phyloP scores from a whole-genome alignment of 2,113 vertebrate species.

The Tychaedon coryphoeus region DNA sequence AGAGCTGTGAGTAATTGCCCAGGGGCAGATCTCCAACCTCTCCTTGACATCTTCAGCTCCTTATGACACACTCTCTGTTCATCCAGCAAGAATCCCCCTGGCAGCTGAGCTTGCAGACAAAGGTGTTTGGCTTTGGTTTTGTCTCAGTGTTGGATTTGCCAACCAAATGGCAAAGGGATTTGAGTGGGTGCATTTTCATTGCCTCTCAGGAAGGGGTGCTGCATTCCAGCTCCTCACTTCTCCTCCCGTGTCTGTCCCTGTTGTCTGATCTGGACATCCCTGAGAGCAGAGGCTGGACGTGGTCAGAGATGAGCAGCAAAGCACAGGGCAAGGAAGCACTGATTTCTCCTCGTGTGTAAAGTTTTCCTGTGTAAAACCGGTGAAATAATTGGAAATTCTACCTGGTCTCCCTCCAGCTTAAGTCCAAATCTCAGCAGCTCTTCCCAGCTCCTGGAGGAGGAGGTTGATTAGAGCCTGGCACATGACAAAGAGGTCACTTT shows the following conservation, averaged over 20 bases:
- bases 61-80: neutral
- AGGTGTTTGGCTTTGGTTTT: neutral
- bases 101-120: neutral
- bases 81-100: neutral
- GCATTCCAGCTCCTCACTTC: neutral
- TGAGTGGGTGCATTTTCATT: neutral
- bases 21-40: neutral
- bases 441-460: neutral
- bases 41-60: neutral
- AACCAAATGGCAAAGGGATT: neutral
- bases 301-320: neutral
- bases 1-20: neutral
- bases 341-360: neutral
- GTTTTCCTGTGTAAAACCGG: neutral
- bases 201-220: neutral
- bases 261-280: neutral
- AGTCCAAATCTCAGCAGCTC: neutral
- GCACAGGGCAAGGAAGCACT: accelerated
- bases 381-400: neutral
- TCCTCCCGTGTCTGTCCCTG: neutral
- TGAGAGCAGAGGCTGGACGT: neutral
- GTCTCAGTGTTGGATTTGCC: neutral
- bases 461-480: neutral
- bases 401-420: neutral
- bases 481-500: neutral